Base-by-base conservation (phyloP, 2,888 invertebrate species). In the Epinotia demarniana region DNA sequence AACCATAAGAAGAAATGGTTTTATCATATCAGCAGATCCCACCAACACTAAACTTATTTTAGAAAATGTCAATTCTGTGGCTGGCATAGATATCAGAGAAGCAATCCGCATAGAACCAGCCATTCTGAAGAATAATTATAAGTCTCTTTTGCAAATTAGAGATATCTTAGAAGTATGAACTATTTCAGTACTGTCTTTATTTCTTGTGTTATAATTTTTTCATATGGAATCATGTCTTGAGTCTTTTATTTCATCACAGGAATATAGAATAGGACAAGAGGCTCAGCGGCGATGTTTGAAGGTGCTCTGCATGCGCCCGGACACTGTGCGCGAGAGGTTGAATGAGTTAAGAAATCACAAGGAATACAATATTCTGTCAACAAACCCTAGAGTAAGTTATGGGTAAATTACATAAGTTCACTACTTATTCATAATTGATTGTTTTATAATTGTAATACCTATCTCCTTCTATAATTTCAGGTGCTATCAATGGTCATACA, bases 111-210 rank as follows among this genome's bases (percentile, higher is more conserved):
- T 85, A 23, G 94, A 95, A 81, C 97, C 97, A 13, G 96, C 95
- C 78, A 94, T 97, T 78, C 86, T 96, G 67, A 95, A 95, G 89
- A 94, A 95, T 70, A 91, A 95, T 67, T 94, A 95, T 76, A 93
- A 94, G 76, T 87, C 95, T 19, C 83, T 96, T 27, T 78, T 94
- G 60, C 89, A 94, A 84, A 95, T 95, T 33, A 91, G 95, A 75
- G 85, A 94, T 62, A 89, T 95, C 77, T 89, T 97, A 11, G 92
- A 95, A 89, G 92, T 94, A 76, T 78, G 77, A 72, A 55, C 53
- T 9, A 49, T 69, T 60, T 43, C n/a, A 68, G 53, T 43, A 68
- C 13, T 27, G 0, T 16, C 43, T 46, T 46, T 46, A 63, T 16
- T 12, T n/a, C 9, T 11, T 12, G 18, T 62, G 18, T 18, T 62